Evolutionary conservation across 2,888 invertebrate species (phyloP).

Genomic region (Drosophila diplacantha): DNA sequence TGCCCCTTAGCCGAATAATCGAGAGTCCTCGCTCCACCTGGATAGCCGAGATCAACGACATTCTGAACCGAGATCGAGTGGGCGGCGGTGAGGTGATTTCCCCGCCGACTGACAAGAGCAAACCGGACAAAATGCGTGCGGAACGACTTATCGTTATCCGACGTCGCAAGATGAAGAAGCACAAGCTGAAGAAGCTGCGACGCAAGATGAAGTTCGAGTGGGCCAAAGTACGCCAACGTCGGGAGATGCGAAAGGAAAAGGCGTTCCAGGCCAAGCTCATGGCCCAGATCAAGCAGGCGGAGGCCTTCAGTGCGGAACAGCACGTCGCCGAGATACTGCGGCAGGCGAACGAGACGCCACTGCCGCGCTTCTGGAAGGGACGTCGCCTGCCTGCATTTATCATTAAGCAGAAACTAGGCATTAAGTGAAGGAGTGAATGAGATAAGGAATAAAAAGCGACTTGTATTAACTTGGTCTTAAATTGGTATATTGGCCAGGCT

Average conservation of each 20-base stretch:
- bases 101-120: conserved; percentile 58
- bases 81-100: conserved; percentile 51
- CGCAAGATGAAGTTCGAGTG: conserved; percentile 88
- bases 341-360: conserved; percentile 81
- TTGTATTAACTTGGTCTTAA: conserved; percentile 60
- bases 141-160: conserved; percentile 87
- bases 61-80: conserved; percentile 55
- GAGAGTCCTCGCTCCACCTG: conserved; percentile 66
- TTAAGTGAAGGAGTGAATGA: conserved; percentile 77
- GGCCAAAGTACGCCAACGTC: conserved; percentile 84
- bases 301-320: conserved; percentile 86
- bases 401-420: conserved; percentile 83
- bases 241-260: conserved; percentile 87
- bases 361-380: conserved; percentile 81
- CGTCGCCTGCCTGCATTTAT: conserved; percentile 83
- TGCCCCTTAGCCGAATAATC: conserved; percentile 51
- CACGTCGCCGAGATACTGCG: conserved; percentile 84
- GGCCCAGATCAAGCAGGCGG: conserved; percentile 84
- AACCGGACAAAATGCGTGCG: conserved; percentile 83
- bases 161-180: conserved; percentile 91
- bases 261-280: conserved; percentile 85
- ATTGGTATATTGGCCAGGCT: conserved; percentile 37
- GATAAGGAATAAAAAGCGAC: conserved; percentile 42
- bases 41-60: conserved; percentile 73
- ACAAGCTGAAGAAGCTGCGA: conserved; percentile 87